These are phyloP conservation scores for Porites lobata DNA, from an alignment of 92 coral and sea anemone species.

Conservation along the genomic window DNA sequence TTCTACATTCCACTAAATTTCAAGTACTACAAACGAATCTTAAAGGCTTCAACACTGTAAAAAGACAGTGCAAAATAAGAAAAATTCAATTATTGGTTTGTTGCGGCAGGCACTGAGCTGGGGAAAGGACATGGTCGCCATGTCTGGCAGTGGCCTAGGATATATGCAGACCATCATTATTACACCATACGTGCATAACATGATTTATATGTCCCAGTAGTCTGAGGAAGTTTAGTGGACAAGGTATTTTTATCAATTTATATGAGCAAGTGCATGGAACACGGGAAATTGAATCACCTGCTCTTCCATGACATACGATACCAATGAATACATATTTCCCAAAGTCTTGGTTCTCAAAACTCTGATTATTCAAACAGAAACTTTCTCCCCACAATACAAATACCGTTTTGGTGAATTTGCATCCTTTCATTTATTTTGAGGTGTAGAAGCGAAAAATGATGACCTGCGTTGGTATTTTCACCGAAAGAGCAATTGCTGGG, in stretches of 20 bases:
- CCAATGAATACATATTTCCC: no score
- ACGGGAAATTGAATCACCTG: no score
- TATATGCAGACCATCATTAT: slow-evolving; percentile 33
- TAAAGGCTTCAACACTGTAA: no score
- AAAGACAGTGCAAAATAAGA: no score
- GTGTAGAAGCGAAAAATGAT: slow-evolving; percentile 31
- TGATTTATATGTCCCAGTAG: no score
- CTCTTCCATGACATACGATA: no score
- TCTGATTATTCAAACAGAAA: neutral
- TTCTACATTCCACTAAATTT: no score
- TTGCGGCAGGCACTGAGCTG: neutral
- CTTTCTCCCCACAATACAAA: neutral
- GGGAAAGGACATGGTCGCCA: slow-evolving; percentile 47
- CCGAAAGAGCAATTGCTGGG: slow-evolving; percentile 34
- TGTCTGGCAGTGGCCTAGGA: slow-evolving; percentile 51
- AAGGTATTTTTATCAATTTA: no score
- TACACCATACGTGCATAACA: no score
- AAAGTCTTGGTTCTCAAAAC: neutral
- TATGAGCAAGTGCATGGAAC: neutral
- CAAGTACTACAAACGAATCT: no score
- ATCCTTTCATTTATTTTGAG: neutral
- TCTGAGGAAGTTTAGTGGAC: no score
- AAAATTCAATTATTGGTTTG: no score
- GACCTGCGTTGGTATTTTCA: slow-evolving; percentile 29
- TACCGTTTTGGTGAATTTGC: neutral